A percentile compares a stretch with the other conserved stretches of the same genome.
Evolutionary conservation across 1,140 invertebrate species (phyloP).

Genomic region (Euwallacea similis): DNA sequence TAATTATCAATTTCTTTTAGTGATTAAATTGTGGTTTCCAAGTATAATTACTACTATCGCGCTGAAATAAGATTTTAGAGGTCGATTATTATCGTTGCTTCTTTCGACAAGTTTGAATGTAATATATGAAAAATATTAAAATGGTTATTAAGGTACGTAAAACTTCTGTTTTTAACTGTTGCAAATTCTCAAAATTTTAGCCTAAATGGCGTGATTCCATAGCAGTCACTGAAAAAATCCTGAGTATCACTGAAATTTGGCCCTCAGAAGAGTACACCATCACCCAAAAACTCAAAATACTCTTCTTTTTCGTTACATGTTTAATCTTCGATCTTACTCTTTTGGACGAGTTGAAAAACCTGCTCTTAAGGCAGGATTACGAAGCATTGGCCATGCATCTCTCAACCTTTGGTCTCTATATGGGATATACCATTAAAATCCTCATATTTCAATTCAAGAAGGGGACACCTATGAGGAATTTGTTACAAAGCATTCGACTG

Average conservation of each 20-base stretch:
- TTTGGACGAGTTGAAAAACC: conserved; percentile 11
- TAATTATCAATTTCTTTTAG: too few species aligned
- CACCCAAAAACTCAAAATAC: background rate
- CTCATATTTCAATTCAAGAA: conserved; percentile 19
- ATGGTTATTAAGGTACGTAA: background rate
- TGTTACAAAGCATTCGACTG: conserved; percentile 4
- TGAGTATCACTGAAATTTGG: conserved; percentile 18
- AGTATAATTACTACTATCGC: too few species aligned
- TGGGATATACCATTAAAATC: conserved; percentile 21
- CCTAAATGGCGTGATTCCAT: conserved; percentile 11
- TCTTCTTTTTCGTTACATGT: background rate
- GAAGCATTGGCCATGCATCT: conserved; percentile 13
- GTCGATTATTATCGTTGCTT: too few species aligned
- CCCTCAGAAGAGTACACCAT: background rate
- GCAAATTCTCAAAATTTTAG: background rate
- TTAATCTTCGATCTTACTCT: conserved; percentile 21
- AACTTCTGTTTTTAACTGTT: background rate
- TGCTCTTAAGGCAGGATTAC: conserved; percentile 12
- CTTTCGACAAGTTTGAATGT: too few species aligned
- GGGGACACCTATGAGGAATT: background rate
- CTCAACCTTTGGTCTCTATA: conserved; percentile 22
- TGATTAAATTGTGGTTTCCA: too few species aligned
- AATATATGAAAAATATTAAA: too few species aligned
- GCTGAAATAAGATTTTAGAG: too few species aligned
- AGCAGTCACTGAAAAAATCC: conserved; percentile 7